phyloP scores from a whole-genome alignment of 1,140 invertebrate genomes.

The Eulimnadia texana region DNA sequence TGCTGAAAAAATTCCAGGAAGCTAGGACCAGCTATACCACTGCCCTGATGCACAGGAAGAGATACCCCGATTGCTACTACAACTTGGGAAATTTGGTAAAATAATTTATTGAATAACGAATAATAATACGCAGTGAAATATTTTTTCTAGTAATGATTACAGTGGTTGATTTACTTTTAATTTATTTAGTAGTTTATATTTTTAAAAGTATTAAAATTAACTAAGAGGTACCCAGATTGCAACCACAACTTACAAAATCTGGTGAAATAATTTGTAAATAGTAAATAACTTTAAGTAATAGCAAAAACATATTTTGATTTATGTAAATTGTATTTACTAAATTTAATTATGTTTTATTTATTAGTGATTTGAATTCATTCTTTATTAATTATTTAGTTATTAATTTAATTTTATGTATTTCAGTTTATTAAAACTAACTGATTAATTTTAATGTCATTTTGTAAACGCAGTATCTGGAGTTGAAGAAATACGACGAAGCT shows the following conservation, averaged over 20 bases:
- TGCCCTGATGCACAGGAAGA: slow-evolving; percentile 54
- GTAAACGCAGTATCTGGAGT: slow-evolving; percentile 55
- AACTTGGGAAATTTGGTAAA: slow-evolving; percentile 83
- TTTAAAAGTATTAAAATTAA: slow-evolving; percentile 1
- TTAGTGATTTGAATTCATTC: background rate
- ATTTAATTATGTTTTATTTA: background rate
- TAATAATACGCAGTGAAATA: background rate
- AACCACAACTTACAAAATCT: too few relatives aligned
- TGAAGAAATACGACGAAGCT: slow-evolving; percentile 40
- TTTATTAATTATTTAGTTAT: too few relatives aligned
- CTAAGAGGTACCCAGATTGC: too few relatives aligned
- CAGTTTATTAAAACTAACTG: background rate
- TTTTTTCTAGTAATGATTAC: too few relatives aligned
- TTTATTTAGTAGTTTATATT: background rate
- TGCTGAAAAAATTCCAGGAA: slow-evolving; percentile 49
- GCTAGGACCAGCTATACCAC: slow-evolving; percentile 63
- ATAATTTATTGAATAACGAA: slow-evolving; percentile 18
- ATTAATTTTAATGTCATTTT: too few relatives aligned
- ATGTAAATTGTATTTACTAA: background rate
- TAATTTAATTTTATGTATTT: slow-evolving; percentile 13
- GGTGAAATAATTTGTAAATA: too few relatives aligned
- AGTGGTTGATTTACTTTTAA: background rate
- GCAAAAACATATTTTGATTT: too few relatives aligned
- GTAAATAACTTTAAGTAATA: too few relatives aligned
- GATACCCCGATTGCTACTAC: slow-evolving; percentile 85